Conservation (phyloP, 2,888 invertebrate species). For the Machimus rusticus region DNA sequence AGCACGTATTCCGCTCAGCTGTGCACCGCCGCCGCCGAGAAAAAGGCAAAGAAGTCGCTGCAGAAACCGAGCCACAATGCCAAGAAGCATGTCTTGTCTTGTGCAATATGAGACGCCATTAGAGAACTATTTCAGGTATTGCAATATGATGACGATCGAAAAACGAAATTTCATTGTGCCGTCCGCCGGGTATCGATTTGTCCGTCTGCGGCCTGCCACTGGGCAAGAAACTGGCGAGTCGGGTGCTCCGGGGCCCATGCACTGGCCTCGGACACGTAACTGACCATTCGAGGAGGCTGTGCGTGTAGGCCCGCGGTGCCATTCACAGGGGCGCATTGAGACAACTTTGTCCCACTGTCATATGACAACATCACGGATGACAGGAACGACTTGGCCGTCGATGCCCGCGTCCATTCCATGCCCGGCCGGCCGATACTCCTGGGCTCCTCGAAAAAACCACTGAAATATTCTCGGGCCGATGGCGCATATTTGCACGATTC, state of each 20-base stretch:
- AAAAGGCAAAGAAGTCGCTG: neutral
- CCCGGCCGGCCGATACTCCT: neutral
- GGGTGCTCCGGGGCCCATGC: neutral
- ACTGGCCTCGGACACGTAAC: conserved; percentile 36
- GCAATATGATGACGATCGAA: conserved; percentile 37
- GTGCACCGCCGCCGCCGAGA: neutral
- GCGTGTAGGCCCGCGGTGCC: conserved; percentile 40
- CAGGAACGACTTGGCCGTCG: conserved; percentile 24
- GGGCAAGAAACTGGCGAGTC: neutral
- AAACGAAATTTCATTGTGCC: conserved; percentile 30
- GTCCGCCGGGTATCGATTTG: conserved; percentile 22
- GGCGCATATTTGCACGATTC: conserved; percentile 37
- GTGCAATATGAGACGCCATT: conserved; percentile 46
- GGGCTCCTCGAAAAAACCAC: neutral
- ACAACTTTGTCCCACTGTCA: conserved; percentile 33
- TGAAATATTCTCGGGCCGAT: conserved; percentile 12
- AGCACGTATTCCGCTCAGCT: conserved; percentile 11
- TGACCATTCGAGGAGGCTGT: conserved; percentile 40
- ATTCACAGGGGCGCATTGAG: conserved; percentile 33
- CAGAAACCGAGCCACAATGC: conserved; percentile 6
- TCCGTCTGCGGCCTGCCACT: neutral
- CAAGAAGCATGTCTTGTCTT: conserved; percentile 35
- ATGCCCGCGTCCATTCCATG: neutral
- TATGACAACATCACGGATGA: conserved; percentile 41
- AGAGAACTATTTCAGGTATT: conserved; percentile 40